These are phyloP conservation scores for Plemyria rubiginata DNA, from an alignment of 2,888 invertebrate species.

Conservation along the genomic window DNA sequence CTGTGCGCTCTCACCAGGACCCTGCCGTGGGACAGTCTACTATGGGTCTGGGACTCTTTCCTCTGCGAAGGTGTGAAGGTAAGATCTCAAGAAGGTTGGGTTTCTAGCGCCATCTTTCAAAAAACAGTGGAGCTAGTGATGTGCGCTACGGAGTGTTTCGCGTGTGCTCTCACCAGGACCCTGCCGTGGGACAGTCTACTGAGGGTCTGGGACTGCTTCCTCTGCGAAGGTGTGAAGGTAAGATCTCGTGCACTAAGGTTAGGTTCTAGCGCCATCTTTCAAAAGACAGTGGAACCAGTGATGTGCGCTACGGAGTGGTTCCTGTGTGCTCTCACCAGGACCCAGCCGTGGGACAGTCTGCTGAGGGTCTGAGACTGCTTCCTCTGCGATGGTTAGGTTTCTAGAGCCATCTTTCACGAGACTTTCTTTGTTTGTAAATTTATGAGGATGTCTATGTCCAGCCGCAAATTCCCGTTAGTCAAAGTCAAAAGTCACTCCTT, in stretches of 20 bases:
- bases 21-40: constrained; percentile 96
- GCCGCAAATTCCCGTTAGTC: background rate
- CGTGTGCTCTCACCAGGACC: constrained; percentile 97
- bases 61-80: constrained; percentile 92
- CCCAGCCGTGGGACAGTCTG: too few relatives aligned
- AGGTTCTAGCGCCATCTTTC: too few relatives aligned
- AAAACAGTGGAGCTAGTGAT: constrained; percentile 97
- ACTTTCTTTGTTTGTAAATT: background rate
- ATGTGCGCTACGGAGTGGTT: too few relatives aligned
- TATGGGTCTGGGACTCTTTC: constrained; percentile 99
- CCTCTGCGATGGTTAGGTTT: too few relatives aligned
- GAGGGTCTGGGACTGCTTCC: constrained; percentile 98
- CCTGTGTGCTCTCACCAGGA: too few relatives aligned
- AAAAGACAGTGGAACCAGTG: too few relatives aligned
- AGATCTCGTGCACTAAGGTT: too few relatives aligned
- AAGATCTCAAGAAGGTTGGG: background rate
- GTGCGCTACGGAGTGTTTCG: constrained; percentile 99
- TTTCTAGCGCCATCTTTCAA: constrained; percentile 88
- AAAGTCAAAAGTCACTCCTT: too few relatives aligned
- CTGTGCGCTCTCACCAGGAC: constrained; percentile 97
- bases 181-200: constrained; percentile 98
- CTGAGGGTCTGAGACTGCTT: too few relatives aligned
- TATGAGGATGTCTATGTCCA: background rate
- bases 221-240: constrained; percentile 92
- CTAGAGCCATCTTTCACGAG: too few relatives aligned